Evolutionary conservation across 1,140 invertebrate genomes (phyloP).

Genomic region (Leptinotarsa undecemlineata): DNA sequence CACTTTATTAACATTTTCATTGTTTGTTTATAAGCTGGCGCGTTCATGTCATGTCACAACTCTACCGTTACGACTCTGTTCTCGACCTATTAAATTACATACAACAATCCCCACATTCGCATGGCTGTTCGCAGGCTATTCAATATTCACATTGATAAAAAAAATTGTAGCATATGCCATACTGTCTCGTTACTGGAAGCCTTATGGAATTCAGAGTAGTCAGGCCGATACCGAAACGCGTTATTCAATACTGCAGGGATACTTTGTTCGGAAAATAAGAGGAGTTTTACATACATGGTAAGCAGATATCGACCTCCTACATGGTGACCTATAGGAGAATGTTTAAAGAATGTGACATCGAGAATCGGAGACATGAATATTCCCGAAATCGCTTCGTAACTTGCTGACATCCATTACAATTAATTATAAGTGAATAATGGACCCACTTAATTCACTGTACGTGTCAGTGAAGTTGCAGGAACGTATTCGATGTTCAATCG

Average conservation of each 20-base stretch:
- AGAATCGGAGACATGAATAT: background rate
- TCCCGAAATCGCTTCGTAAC: background rate
- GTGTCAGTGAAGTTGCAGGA: no score
- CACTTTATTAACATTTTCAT: no score
- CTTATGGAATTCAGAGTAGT: constrained; percentile 4
- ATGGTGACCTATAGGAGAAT: constrained; percentile 4
- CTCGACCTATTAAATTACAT: background rate
- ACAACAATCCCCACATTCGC: background rate
- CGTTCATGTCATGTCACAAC: no score
- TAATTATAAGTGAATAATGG: no score
- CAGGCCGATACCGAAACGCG: background rate
- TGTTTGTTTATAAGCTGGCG: no score
- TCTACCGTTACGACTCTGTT: background rate
- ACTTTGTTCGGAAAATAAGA: background rate
- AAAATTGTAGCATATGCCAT: background rate
- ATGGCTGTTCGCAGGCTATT: background rate
- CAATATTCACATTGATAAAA: background rate
- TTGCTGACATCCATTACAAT: no score
- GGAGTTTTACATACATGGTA: constrained; percentile 1
- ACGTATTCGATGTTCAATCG: no score
- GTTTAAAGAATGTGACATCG: background rate
- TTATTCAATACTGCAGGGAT: constrained; percentile 8
- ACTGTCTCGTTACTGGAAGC: constrained; percentile 5
- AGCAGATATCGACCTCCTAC: constrained; percentile 18
- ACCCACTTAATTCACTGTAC: no score